Evolutionary conservation across 2,797 vertebrate genomes (phyloP), one percentile per base, ranked within the genome.

Genomic region (Phrynocephalus guinanensis): DNA sequence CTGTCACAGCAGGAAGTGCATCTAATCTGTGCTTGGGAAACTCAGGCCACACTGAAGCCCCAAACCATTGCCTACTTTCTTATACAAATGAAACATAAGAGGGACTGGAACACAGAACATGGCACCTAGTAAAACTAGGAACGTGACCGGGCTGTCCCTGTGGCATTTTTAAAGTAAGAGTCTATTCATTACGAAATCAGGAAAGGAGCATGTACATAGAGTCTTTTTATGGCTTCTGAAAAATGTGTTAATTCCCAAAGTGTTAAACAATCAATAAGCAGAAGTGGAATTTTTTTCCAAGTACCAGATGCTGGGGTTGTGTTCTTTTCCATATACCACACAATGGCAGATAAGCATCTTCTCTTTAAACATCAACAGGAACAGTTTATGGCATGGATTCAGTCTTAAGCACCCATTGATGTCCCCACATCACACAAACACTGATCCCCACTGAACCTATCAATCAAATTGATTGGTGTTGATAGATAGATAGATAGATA

Each of bases 1-100:
- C 38, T 75, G 70, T 84, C 82, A 73, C 38, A n/a, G 81, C 44
- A 68, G 48, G 44, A 71, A 33, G 71, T 75, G 71, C 81, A 71
- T 50, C 67, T 83, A 50, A 71, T 83, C 24, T 70, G 38, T 28
- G 16, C 15, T 68, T 50, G 5, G 44, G 67, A 82, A 82, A 50
- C 38, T 70, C 38, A 82, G 50, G 67, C 33, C n/a, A 70, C 44
- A 30, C 38, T 13, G 9, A 30, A 38, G 30, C 20, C 38, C 38
- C 1, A 22, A 30, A 81, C 60, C 11, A 81, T 66, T 8, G 60
- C 56, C 7, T 10, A 38, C 30, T 44, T 76, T 76, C 44, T 20
- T 63, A 76, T 8, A 76, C 44, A 22, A 76, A 48, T 76, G 73
- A 76, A 76, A 22, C 73, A 76, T 38, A 38, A 44, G 38, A 22